A percentile compares a stretch with the other conserved stretches of the same genome.
These are phyloP conservation scores for Dunckerocampus dactyliophorus DNA, from an alignment of 2,113 vertebrate species.

Conservation along the genomic window DNA sequence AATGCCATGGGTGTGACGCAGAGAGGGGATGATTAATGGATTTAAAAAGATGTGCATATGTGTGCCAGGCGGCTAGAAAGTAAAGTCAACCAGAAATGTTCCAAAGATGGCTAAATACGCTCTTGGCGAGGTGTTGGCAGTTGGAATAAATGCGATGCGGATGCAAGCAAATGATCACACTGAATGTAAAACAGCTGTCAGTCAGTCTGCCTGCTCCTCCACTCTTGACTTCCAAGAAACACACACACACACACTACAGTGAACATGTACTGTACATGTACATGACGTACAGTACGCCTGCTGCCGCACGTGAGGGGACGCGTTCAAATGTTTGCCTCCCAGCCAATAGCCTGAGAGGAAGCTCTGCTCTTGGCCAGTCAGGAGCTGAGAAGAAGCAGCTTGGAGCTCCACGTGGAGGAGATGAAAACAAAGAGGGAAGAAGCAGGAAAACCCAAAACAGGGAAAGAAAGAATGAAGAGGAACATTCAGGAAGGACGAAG, in stretches of 20 bases:
- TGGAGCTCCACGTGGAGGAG: neutral
- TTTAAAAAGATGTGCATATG: neutral
- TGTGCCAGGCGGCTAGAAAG: neutral
- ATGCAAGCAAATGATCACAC: conserved; percentile 5
- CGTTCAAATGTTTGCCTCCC: neutral
- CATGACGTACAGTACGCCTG: neutral
- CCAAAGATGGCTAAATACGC: neutral
- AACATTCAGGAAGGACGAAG: too few species aligned
- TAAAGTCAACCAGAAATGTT: neutral
- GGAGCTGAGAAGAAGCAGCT: neutral
- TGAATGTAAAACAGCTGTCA: conserved; percentile 12
- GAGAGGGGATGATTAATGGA: neutral
- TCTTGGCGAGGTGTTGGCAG: conserved; percentile 5
- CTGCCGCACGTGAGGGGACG: neutral
- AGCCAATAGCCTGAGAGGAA: neutral
- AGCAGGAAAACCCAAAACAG: too few species aligned
- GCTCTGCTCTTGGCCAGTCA: neutral
- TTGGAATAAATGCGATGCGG: neutral
- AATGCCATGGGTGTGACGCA: neutral
- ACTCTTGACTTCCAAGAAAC: neutral
- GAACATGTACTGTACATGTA: neutral
- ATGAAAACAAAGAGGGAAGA: neutral
- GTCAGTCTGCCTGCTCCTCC: conserved; percentile 23
- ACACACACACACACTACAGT: neutral
- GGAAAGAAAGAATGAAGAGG: too few species aligned